These are phyloP conservation scores for Oligia strigilis DNA, from an alignment of 2,888 invertebrate species.

Conservation along the genomic window DNA sequence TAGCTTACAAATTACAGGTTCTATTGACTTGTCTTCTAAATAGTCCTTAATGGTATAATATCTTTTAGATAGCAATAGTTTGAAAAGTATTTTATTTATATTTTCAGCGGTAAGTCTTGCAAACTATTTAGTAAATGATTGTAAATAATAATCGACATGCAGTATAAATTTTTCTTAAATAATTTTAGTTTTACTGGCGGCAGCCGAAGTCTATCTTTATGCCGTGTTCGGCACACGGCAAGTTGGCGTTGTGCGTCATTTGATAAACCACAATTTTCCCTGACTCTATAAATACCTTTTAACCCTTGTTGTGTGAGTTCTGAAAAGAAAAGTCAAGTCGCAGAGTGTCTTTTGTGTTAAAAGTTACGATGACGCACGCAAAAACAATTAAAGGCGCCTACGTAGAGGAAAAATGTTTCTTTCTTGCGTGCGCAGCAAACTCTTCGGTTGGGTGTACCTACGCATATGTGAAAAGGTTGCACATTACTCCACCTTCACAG, in stretches of 20 bases:
- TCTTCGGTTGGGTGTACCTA: background rate
- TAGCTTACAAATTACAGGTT: too few relatives aligned
- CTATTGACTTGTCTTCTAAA: too few relatives aligned
- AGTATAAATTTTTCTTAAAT: too few relatives aligned
- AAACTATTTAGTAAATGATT: too few relatives aligned
- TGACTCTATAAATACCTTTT: background rate
- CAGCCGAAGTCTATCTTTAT: too few relatives aligned
- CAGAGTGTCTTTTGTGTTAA: background rate
- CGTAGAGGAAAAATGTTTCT: background rate
- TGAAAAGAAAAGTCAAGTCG: background rate
- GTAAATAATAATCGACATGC: too few relatives aligned
- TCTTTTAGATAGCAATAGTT: too few relatives aligned
- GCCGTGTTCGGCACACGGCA: background rate
- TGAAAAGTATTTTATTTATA: too few relatives aligned
- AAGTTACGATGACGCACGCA: conserved; percentile 10
- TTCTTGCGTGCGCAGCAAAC: background rate
- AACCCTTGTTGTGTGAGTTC: background rate
- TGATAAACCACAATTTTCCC: background rate
- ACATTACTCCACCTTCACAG: background rate
- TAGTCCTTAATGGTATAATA: too few relatives aligned
- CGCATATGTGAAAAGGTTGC: background rate
- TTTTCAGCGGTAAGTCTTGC: too few relatives aligned
- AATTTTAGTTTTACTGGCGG: too few relatives aligned
- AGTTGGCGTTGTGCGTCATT: background rate
- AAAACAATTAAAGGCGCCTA: background rate